Evolutionary conservation across 2,888 invertebrate species (phyloP).

Genomic region (Drosophila emarginata): DNA sequence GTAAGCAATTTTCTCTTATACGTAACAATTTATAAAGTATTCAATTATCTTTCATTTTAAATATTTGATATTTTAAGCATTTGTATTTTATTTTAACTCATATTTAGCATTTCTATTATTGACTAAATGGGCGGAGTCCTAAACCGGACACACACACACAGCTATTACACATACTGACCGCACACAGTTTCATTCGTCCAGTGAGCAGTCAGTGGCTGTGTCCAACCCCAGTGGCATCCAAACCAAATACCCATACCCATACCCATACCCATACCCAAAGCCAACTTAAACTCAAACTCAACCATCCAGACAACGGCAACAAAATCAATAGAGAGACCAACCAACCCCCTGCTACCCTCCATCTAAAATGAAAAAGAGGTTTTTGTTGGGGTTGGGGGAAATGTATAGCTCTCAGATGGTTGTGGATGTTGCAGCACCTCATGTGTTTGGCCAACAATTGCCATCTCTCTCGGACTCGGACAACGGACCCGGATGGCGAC

Average conservation of each 20-base stretch:
- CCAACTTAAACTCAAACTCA: slow-evolving; percentile 12
- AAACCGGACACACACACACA: slow-evolving; percentile 27
- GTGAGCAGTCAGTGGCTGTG: slow-evolving; percentile 18
- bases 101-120: not conserved
- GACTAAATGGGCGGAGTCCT: slow-evolving; percentile 49
- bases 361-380: not conserved
- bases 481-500: slow-evolving; percentile 61
- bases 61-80: not conserved
- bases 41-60: too few relatives aligned
- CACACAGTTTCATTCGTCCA: slow-evolving; percentile 56
- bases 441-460: slow-evolving; percentile 30
- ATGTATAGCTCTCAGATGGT: not conserved
- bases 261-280: slow-evolving; percentile 26
- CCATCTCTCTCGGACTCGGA: slow-evolving; percentile 33
- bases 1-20: too few relatives aligned
- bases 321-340: slow-evolving; percentile 66
- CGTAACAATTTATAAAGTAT: too few relatives aligned
- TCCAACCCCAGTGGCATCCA: slow-evolving; percentile 8
- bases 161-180: slow-evolving; percentile 35
- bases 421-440: slow-evolving; percentile 6
- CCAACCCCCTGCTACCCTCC: not conserved
- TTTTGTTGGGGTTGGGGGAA: not conserved
- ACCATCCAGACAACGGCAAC: slow-evolving; percentile 32
- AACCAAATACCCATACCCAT: slow-evolving; percentile 20
- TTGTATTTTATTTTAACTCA: not conserved